phyloP scores from a whole-genome alignment of 2,113 vertebrate genomes.

The Podarcis raffonei region DNA sequence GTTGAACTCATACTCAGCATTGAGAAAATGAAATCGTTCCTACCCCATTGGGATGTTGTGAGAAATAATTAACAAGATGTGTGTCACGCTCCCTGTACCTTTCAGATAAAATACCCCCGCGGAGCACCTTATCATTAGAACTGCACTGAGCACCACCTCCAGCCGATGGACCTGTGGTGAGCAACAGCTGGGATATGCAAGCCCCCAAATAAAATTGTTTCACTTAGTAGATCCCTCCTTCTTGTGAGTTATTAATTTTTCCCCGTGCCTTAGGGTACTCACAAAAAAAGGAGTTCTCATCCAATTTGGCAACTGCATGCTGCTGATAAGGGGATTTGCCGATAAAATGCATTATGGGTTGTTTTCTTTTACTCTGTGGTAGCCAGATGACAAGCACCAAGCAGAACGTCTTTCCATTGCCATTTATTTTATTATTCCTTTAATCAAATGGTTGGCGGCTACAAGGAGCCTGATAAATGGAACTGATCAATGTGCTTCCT shows the following conservation, averaged over 20 bases:
- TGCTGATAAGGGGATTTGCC: accelerated
- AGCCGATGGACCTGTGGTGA: not conserved
- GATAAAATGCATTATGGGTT: not conserved
- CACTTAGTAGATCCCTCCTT: not conserved
- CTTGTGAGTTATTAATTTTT: conserved; percentile 36
- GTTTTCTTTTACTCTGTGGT: not conserved
- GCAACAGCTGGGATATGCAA: not conserved
- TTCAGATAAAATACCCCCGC: not conserved
- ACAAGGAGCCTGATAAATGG: conserved; percentile 60
- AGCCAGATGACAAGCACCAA: not conserved
- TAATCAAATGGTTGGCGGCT: conserved; percentile 60
- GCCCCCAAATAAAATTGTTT: not conserved
- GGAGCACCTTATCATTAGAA: not conserved
- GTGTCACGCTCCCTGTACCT: not conserved
- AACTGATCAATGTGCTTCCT: conserved; percentile 15
- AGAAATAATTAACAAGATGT: not conserved
- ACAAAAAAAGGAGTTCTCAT: conserved; percentile 6
- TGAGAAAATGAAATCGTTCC: not conserved
- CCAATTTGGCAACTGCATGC: conserved; percentile 5
- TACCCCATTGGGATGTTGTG: not conserved
- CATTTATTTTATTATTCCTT: conserved; percentile 53
- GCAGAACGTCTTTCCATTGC: conserved; percentile 34
- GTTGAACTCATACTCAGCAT: not conserved
- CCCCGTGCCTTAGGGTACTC: conserved; percentile 11
- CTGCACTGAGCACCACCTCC: not conserved